These are phyloP conservation scores for Phaethon lepturus DNA, from an alignment of 2,113 vertebrate species.

Conservation along the genomic window DNA sequence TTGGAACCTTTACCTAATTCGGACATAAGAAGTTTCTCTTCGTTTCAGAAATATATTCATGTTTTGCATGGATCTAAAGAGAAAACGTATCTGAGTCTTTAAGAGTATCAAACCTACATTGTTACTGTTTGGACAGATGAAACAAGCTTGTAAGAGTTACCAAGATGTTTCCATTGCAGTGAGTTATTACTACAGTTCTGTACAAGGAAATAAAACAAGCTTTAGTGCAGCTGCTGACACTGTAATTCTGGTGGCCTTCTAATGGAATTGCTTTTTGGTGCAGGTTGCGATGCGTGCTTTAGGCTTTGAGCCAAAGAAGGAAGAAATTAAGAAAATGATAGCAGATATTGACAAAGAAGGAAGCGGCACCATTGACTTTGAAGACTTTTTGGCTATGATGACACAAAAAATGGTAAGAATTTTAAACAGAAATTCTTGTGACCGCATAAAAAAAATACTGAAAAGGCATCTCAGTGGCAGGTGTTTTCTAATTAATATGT, in stretches of 20 bases:
- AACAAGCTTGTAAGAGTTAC: not conserved
- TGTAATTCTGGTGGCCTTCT: not conserved
- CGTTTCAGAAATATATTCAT: not conserved
- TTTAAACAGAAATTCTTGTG: not conserved
- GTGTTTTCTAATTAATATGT: not conserved
- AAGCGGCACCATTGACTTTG: constrained; percentile 85
- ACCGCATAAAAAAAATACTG: not conserved
- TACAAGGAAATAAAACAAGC: not conserved
- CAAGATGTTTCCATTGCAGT: not conserved
- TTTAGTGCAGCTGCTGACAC: not conserved
- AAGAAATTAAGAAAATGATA: constrained; percentile 92
- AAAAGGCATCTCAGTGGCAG: not conserved
- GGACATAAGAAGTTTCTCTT: not conserved
- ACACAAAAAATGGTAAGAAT: constrained; percentile 89
- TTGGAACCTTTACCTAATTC: not conserved
- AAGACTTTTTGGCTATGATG: constrained; percentile 90
- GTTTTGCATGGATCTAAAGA: not conserved
- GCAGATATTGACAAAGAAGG: constrained; percentile 88
- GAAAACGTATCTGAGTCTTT: not conserved
- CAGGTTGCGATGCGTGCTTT: constrained; percentile 93
- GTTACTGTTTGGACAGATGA: not conserved
- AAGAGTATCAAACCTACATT: not conserved
- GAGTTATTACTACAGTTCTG: not conserved
- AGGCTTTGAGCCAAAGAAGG: constrained; percentile 95
- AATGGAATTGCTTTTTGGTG: constrained; percentile 14